Conservation (phyloP, 1,140 invertebrate species). For the Leptinotarsa lineolata region DNA sequence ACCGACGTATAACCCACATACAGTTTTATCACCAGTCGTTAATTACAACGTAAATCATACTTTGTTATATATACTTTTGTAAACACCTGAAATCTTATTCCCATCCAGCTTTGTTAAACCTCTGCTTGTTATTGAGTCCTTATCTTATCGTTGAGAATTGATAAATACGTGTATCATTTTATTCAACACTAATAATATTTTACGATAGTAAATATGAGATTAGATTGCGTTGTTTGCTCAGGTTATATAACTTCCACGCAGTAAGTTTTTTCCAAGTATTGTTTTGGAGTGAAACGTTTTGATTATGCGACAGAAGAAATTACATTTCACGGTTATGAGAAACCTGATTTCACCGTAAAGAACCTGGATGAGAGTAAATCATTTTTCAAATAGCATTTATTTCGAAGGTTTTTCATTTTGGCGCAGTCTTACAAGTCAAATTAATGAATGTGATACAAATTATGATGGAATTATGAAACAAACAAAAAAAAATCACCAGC, state of each 20-base stretch:
- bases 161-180: conserved; percentile 9
- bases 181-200: conserved; percentile 9
- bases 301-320: too few species aligned
- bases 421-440: too few species aligned
- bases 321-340: too few species aligned
- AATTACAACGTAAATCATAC: background rate
- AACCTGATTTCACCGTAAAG: too few species aligned
- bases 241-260: conserved; percentile 19
- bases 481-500: too few species aligned
- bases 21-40: background rate
- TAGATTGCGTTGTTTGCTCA: conserved; percentile 9
- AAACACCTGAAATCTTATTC: conserved; percentile 6
- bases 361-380: too few species aligned
- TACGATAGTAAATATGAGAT: conserved; percentile 15
- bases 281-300: background rate
- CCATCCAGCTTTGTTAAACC: background rate
- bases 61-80: background rate
- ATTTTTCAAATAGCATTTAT: too few species aligned
- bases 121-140: conserved; percentile 12
- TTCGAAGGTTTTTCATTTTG: too few species aligned
- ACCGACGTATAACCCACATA: too few species aligned
- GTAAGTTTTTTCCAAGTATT: background rate
- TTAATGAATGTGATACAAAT: too few species aligned
- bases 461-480: too few species aligned
- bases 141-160: conserved; percentile 11